phyloP scores from a whole-genome alignment of 2,113 vertebrate genomes.

The Zonotrichia leucophrys region DNA sequence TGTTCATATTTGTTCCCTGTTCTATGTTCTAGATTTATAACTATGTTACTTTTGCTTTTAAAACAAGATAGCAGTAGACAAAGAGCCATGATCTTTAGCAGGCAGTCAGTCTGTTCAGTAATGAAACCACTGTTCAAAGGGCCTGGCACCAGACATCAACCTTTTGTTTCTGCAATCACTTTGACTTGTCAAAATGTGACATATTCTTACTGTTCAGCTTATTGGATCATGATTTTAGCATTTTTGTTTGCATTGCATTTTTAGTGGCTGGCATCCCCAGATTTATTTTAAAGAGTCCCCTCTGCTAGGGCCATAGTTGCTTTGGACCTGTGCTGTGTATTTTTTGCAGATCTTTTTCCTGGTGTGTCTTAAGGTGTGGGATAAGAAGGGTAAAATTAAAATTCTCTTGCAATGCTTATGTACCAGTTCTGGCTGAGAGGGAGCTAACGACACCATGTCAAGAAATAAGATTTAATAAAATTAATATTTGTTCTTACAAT shows the following conservation, averaged over 20 bases:
- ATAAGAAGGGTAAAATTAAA: neutral
- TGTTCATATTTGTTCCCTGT: neutral
- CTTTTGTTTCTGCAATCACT: neutral
- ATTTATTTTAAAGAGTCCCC: neutral
- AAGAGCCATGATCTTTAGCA: neutral
- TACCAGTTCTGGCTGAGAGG: neutral
- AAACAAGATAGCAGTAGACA: neutral
- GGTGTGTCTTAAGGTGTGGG: neutral
- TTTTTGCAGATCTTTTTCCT: neutral
- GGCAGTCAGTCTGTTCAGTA: neutral
- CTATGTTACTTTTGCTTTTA: neutral
- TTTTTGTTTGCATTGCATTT: neutral
- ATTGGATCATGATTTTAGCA: neutral
- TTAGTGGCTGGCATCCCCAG: neutral
- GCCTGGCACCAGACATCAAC: neutral
- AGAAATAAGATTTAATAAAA: neutral
- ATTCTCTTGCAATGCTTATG: neutral
- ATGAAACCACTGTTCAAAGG: neutral
- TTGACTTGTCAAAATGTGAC: neutral
- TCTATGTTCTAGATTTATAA: neutral
- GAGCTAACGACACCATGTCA: neutral
- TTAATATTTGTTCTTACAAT: neutral
- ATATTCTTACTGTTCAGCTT: neutral
- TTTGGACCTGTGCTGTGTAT: neutral
- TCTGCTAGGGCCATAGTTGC: neutral